Evolutionary conservation across 2,113 vertebrate genomes (phyloP).

Genomic region (Heloderma charlesbogerti): DNA sequence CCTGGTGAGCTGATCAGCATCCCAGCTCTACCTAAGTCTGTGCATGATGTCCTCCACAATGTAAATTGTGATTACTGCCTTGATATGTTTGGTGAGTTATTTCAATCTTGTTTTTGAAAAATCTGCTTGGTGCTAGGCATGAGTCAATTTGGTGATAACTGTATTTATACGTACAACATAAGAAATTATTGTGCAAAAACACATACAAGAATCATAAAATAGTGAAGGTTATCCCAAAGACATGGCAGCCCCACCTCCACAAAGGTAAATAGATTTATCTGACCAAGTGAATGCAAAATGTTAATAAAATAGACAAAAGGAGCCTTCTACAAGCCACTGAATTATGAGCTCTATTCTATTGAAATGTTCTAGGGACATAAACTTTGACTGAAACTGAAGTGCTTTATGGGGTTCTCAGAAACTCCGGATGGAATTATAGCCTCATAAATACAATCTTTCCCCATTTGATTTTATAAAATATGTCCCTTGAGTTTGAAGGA

Average conservation of each 20-base stretch:
- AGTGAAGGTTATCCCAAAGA: background rate
- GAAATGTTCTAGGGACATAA: background rate
- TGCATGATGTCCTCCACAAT: slow-evolving; percentile 24
- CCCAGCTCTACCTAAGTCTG: background rate
- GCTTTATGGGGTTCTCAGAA: background rate
- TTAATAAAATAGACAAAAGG: background rate
- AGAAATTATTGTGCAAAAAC: background rate
- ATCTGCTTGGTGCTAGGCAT: background rate
- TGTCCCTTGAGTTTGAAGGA: background rate
- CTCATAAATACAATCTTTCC: background rate
- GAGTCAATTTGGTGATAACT: background rate
- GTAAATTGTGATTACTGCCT: background rate
- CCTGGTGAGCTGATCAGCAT: background rate
- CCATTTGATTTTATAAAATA: background rate
- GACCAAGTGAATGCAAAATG: background rate
- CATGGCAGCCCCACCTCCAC: background rate
- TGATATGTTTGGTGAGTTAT: background rate
- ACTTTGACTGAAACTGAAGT: background rate
- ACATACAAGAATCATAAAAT: background rate
- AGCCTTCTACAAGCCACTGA: background rate
- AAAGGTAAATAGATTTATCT: background rate
- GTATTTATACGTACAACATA: background rate
- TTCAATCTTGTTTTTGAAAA: background rate
- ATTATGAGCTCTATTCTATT: background rate
- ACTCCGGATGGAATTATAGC: background rate